phyloP scores from a whole-genome alignment of 1,140 invertebrate genomes.

The Drosophila asahinai region DNA sequence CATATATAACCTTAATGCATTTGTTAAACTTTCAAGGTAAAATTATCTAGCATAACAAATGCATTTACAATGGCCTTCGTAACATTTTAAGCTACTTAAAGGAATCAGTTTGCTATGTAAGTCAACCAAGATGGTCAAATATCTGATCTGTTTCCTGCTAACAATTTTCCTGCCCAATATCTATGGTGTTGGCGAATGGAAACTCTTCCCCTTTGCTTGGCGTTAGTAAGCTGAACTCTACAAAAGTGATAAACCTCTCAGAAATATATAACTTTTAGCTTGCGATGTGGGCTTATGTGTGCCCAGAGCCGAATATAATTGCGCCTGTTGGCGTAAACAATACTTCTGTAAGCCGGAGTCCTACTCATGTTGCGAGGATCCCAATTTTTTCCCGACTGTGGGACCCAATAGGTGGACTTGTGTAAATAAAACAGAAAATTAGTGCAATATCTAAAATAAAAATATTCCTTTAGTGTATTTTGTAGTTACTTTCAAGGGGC shows the following conservation, averaged over 20 bases:
- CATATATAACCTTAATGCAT: too few relatives aligned
- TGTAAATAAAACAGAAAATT: background rate
- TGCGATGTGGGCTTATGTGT: conserved; percentile 2
- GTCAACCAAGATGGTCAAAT: background rate
- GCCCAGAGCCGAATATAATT: background rate
- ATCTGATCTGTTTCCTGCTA: background rate
- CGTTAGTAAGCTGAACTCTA: background rate
- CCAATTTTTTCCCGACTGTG: background rate
- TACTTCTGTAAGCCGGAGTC: background rate
- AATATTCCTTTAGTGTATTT: too few relatives aligned
- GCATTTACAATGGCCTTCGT: background rate
- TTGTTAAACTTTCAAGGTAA: too few relatives aligned
- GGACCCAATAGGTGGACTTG: background rate
- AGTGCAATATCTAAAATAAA: too few relatives aligned
- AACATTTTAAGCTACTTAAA: background rate
- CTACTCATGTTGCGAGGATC: conserved; percentile 6
- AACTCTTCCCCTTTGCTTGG: background rate
- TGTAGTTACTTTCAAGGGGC: too few relatives aligned
- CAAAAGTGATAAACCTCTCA: too few relatives aligned
- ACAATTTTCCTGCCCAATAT: background rate
- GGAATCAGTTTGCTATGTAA: background rate
- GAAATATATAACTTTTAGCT: background rate
- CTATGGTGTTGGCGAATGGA: background rate
- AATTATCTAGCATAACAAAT: background rate
- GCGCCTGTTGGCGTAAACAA: background rate